Evolutionary conservation across 2,888 invertebrate species (phyloP), one percentile per base, ranked within the genome.

Genomic region (Palloptera scutellata): DNA sequence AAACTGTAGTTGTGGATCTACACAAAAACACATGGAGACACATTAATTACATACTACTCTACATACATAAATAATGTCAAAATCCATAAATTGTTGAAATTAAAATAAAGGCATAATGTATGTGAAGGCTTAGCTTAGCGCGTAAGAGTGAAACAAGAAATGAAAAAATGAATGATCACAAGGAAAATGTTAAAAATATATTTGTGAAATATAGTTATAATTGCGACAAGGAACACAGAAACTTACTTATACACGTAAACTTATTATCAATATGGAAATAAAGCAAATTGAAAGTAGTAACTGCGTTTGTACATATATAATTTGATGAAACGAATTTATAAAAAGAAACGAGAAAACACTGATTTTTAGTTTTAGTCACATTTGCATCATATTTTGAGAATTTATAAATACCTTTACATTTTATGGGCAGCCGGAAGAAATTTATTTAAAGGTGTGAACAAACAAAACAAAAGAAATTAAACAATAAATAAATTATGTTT

Each of bases 181-280:
- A 5, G 12, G 48, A n/a, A n/a, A 48, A 48, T 48, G 15, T 48
- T 48, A 8, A 48, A 48, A 48, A 5, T 48, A 48, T 48, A 48
- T 48, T n/a, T n/a, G 12, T 48, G 48, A 48, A 63, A 45, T 61
- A 61, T 66, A 61, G 61, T 66, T 61, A 66, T 51, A 52, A 66
- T 66, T 61, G 61, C 61, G 57, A 61, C 42, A 57, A 52, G 45
- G 12, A 42, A 69, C 59, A 67, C 59, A 67, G 64, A 71, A 67
- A 43, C 68, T 68, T 70, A 71, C 70, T 68, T 70, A 73, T 69
- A 70, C 68, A 67, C 67, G 68, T 70, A 70, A 69, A 69, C 71
- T 69, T 70, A 70, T 67, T 69, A 70, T 69, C 67, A 70, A 69
- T 69, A 71, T 67, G 61, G 48, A 64, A 62, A 61, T 59, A 52